Evolutionary conservation across 2,797 vertebrate genomes (phyloP), one percentile per base, ranked within the genome.

Genomic region (Mormyrus proboscirostris): DNA sequence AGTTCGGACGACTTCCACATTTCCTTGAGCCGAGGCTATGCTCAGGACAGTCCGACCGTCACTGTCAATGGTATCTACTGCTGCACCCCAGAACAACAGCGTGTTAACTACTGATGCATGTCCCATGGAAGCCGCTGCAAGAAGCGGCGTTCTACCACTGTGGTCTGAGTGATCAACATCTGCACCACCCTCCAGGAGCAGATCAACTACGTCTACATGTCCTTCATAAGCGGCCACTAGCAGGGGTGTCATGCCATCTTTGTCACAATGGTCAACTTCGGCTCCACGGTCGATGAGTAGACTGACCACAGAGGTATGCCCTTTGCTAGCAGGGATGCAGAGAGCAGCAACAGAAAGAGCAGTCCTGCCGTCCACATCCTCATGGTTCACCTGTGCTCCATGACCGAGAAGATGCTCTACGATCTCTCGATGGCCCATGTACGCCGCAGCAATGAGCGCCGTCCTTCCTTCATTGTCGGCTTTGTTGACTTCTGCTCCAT

Each of bases 171-270:
- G 98, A 93, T 99, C 99, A 0, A 99, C 98, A 55, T 99, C 98
- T 0, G 98, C 99, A 5, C 98, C 98, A 2, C 98, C 98, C 94
- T 99, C 99, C 47, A 99, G 92, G 88, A 99, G 98, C 73, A 99
- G 94, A 93, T 99, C 98, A 0, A 99, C 99, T 38, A 99, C 98
- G 25, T 99, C 98, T 0, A 99, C 98, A 0, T 99, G 99, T 90
- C 99, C 99, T 95, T 99, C 99, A 0, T 99, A 99, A 90, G 98
- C 98, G 10, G 99, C 98, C 14, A 99, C 99, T 50, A 99, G 96
- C 91, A 99, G 95, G 0, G 99, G 99, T 0, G 99, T 99, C 98
- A 99, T 99, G 93, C 97, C 97, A 1, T 99, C 99, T 93, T 99
- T 99, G 92, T 99, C 99, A 10, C 98, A 98, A 90, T 99, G 98